Percentiles rank a stretch among this genome's conserved stretches.
Evolutionary conservation across 2,888 invertebrate species (phyloP).

Genomic region (Serripes groenlandicus): DNA sequence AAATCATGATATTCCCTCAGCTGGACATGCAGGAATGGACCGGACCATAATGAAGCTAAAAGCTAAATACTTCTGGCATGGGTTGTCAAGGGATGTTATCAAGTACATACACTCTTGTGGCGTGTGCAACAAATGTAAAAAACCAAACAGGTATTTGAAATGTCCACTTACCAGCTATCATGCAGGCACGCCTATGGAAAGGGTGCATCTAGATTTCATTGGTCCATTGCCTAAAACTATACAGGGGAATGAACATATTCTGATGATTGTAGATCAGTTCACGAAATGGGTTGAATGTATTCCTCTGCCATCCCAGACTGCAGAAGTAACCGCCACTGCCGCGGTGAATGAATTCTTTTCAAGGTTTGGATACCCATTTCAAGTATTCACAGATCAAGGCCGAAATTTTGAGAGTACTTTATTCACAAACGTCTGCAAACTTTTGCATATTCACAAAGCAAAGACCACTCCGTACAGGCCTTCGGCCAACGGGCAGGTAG

Average conservation of each 20-base stretch:
- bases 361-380: no score
- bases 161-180: conserved; percentile 17
- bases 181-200: no score
- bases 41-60: conserved; percentile 24
- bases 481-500: conserved; percentile 12
- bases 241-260: no score
- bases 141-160: conserved; percentile 7
- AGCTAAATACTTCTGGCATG: conserved; percentile 39
- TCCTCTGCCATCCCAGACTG: conserved; percentile 42
- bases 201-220: conserved; percentile 54
- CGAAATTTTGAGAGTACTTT: no score
- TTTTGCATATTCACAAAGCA: conserved; percentile 6
- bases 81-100: conserved; percentile 8
- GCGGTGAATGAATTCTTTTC: no score
- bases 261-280: conserved; percentile 44
- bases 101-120: no score
- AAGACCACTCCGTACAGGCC: conserved; percentile 12
- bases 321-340: no score
- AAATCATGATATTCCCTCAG: conserved; percentile 37
- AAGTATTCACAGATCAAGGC: no score
- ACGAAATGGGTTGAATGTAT: conserved; percentile 54
- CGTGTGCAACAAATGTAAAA: conserved; percentile 17
- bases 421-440: not conserved
- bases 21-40: conserved; percentile 46
- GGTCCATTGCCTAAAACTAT: conserved; percentile 46